Percentiles rank a stretch among this genome's conserved stretches.
Evolutionary conservation across 1,140 invertebrate species (phyloP).

Genomic region (Drosophila pectinifera): DNA sequence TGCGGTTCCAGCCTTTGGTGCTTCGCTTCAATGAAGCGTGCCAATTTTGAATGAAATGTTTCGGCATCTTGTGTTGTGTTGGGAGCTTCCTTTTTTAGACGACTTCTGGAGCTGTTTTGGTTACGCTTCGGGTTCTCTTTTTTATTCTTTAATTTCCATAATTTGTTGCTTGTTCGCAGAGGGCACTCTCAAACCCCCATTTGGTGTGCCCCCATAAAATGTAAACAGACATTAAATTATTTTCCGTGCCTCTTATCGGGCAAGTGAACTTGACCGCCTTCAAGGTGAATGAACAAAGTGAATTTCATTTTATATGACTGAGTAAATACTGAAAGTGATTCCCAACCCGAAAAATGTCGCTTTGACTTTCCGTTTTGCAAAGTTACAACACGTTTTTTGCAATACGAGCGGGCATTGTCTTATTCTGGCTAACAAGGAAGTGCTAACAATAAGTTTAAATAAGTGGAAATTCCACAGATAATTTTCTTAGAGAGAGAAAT

Average conservation of each 20-base stretch:
- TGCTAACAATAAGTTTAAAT: conserved; percentile 19
- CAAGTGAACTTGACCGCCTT: conserved; percentile 31
- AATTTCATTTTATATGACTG: not conserved
- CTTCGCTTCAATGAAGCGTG: conserved; percentile 77
- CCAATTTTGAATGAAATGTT: conserved; percentile 80
- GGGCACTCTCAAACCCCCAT: conserved; percentile 18
- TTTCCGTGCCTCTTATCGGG: conserved; percentile 15
- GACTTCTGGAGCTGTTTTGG: conserved; percentile 16
- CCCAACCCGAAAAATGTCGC: conserved; percentile 33
- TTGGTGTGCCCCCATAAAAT: conserved; percentile 12
- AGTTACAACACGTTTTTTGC: conserved; percentile 44
- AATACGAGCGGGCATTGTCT: conserved; percentile 17
- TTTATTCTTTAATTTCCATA: conserved; percentile 35
- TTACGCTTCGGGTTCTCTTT: conserved; percentile 13
- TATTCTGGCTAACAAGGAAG: conserved; percentile 66
- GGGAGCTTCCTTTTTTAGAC: conserved; percentile 38
- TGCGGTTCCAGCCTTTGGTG: conserved; percentile 31
- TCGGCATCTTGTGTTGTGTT: conserved; percentile 66
- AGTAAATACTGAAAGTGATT: conserved; percentile 21
- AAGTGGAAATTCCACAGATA: conserved; percentile 26
- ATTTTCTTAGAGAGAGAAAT: not conserved
- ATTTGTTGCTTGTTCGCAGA: conserved; percentile 47
- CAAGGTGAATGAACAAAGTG: conserved; percentile 36
- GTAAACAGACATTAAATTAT: conserved; percentile 34
- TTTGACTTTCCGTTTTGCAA: conserved; percentile 19